Percentiles rank a stretch among this genome's conserved stretches.
phyloP scores from a whole-genome alignment of 2,888 invertebrate species.

The Patella ulyssiponensis region DNA sequence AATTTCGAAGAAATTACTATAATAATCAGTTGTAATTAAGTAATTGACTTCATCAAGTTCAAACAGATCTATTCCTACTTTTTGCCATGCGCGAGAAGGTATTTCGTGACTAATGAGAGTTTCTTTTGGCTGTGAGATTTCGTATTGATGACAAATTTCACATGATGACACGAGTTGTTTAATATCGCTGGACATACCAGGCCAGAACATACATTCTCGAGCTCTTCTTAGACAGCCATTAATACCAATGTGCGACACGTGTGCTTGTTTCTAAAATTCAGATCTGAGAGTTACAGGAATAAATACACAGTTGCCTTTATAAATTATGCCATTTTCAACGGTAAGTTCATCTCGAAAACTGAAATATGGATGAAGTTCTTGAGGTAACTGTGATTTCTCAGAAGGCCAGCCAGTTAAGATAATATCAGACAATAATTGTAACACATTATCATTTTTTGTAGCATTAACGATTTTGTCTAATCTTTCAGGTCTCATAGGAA shows the following conservation, averaged over 20 bases:
- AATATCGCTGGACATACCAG: slow-evolving; percentile 28
- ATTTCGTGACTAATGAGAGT: slow-evolving; percentile 25
- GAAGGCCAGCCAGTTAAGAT: slow-evolving; percentile 38
- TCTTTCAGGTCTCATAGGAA: slow-evolving; percentile 25
- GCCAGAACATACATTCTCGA: slow-evolving; percentile 32
- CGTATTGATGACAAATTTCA: slow-evolving; percentile 21
- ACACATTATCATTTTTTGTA: slow-evolving; percentile 31
- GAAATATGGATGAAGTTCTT: slow-evolving; percentile 34
- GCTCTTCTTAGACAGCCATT: slow-evolving; percentile 32
- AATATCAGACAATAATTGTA: slow-evolving; percentile 23
- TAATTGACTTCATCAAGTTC: slow-evolving; percentile 15
- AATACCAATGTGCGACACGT: slow-evolving; percentile 30
- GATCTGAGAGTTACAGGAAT: slow-evolving; percentile 21
- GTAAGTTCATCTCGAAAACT: slow-evolving; percentile 37
- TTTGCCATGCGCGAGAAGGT: slow-evolving; percentile 30
- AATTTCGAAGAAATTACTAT: slow-evolving; percentile 26
- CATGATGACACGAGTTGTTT: slow-evolving; percentile 22
- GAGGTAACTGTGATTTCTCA: slow-evolving; percentile 20
- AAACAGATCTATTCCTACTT: slow-evolving; percentile 32
- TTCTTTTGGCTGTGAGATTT: slow-evolving; percentile 29
- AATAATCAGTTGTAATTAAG: slow-evolving; percentile 30
- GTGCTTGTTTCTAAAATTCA: slow-evolving; percentile 21
- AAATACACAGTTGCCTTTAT: slow-evolving; percentile 25
- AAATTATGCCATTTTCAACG: slow-evolving; percentile 35
- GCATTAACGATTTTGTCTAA: slow-evolving; percentile 24